Percentiles rank a stretch among this genome's conserved stretches.
Evolutionary conservation across 2,113 vertebrate species (phyloP).

Genomic region (Alligator mississippiensis): DNA sequence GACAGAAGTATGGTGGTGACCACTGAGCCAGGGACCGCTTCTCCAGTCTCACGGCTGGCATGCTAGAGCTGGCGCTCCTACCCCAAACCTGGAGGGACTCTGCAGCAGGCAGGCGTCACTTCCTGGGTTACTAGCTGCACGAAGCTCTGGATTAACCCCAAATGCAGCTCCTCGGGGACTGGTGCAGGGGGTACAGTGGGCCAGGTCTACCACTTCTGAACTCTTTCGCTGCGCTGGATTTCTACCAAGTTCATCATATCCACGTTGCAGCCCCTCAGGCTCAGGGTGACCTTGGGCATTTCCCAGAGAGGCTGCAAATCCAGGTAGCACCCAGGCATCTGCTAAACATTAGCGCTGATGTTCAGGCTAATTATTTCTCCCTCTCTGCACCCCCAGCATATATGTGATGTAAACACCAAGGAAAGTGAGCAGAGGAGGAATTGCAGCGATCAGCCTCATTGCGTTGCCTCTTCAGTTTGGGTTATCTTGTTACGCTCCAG

Average conservation of each 20-base stretch:
- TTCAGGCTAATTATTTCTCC: no score
- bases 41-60: background rate
- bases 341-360: background rate
- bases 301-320: background rate
- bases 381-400: accelerated
- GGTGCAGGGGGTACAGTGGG: background rate
- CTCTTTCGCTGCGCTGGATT: no score
- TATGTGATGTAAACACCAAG: accelerated
- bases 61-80: background rate
- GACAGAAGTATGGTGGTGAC: background rate
- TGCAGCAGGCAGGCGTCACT: background rate
- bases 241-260: background rate
- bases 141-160: background rate
- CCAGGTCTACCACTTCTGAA: background rate
- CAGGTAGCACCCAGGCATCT: background rate
- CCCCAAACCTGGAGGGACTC: background rate
- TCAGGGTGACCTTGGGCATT: background rate
- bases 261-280: background rate
- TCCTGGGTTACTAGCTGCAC: background rate
- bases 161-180: background rate
- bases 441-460: background rate
- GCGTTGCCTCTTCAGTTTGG: background rate
- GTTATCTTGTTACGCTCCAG: accelerated
- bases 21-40: accelerated
- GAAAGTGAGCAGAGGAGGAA: accelerated